These are phyloP conservation scores for Melanotaenia nigrans DNA, from an alignment of 2,797 vertebrate species.

Conservation along the genomic window DNA sequence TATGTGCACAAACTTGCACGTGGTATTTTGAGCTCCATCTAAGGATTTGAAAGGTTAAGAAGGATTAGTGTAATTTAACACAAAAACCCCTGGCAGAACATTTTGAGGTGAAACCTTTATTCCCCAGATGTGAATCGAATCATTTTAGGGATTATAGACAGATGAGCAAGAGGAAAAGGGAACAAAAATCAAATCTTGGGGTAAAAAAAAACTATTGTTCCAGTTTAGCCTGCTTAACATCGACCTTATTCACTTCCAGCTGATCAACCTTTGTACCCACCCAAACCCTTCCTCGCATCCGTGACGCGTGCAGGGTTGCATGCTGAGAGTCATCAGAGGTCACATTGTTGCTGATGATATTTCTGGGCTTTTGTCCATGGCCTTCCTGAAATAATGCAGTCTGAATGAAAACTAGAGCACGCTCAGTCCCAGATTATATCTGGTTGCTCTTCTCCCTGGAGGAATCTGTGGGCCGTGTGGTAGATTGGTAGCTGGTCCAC, in stretches of 20 bases:
- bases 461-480: slow-evolving; percentile 34
- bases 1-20: too few relatives aligned
- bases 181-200: slow-evolving; percentile 18
- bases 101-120: slow-evolving; percentile 20
- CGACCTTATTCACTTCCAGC: slow-evolving; percentile 21
- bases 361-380: slow-evolving; percentile 27
- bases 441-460: slow-evolving; percentile 38
- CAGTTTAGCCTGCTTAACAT: neutral
- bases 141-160: slow-evolving; percentile 23
- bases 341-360: slow-evolving; percentile 14
- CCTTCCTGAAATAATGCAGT: slow-evolving; percentile 56
- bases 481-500: slow-evolving; percentile 36
- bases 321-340: slow-evolving; percentile 17
- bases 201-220: slow-evolving; percentile 6
- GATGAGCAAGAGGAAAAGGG: slow-evolving; percentile 11
- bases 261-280: slow-evolving; percentile 1
- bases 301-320: neutral
- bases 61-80: slow-evolving; percentile 55
- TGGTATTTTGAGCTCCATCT: neutral
- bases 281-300: neutral
- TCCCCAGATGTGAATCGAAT: slow-evolving; percentile 29
- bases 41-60: slow-evolving; percentile 42
- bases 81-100: slow-evolving; percentile 12
- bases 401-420: slow-evolving; percentile 63
- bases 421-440: slow-evolving; percentile 63